Percentiles rank a stretch among this genome's conserved stretches.
These are phyloP conservation scores for Neocloeon triangulifer DNA, from an alignment of 1,140 invertebrate genomes.

Conservation along the genomic window DNA sequence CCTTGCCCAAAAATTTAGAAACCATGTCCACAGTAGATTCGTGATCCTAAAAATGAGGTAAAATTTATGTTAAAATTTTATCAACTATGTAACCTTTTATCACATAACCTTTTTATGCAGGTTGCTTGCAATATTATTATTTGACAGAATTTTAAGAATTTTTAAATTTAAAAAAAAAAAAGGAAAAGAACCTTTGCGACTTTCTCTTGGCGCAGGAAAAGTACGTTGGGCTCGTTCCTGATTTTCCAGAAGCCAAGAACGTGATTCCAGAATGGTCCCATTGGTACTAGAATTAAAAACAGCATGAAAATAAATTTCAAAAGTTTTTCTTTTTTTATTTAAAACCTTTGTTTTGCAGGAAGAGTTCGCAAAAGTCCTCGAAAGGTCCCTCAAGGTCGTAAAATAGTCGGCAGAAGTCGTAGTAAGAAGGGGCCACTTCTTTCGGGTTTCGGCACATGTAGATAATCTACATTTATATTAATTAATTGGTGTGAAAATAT, in stretches of 20 bases:
- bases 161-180: too few species aligned
- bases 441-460: slow-evolving; percentile 84
- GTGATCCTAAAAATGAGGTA: too few species aligned
- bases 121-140: too few species aligned
- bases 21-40: too few species aligned
- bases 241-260: slow-evolving; percentile 46
- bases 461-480: slow-evolving; percentile 32
- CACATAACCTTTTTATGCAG: too few species aligned
- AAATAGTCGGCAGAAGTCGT: slow-evolving; percentile 58
- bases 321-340: too few species aligned
- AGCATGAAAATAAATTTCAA: too few species aligned
- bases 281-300: slow-evolving; percentile 18
- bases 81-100: too few species aligned
- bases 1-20: too few species aligned
- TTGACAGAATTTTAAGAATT: too few species aligned
- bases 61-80: too few species aligned
- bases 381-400: slow-evolving; percentile 41
- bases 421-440: slow-evolving; percentile 80
- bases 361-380: slow-evolving; percentile 59
- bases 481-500: too few species aligned
- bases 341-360: slow-evolving; percentile 35
- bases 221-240: slow-evolving; percentile 46
- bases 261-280: slow-evolving; percentile 45
- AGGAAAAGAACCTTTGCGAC: slow-evolving; percentile 56
- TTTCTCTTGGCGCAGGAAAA: slow-evolving; percentile 69